Conservation (phyloP, 2,797 vertebrate genomes). For the Xiphorhynchus erythropygius region DNA sequence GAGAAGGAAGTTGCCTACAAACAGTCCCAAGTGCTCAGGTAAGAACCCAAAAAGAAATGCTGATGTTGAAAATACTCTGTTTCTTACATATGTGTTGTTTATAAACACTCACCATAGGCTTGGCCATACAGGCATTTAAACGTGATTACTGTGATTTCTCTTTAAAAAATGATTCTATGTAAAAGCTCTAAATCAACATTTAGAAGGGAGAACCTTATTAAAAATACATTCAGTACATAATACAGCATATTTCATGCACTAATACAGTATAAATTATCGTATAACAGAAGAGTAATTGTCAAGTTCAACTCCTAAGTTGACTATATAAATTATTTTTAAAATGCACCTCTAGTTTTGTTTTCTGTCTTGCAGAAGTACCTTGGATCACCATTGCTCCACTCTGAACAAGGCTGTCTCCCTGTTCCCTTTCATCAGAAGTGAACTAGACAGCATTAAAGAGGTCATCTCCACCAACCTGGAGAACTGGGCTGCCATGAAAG, state of each 20-base stretch:
- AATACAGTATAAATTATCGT: neutral
- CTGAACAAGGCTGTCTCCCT: conserved; percentile 72
- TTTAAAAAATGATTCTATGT: neutral
- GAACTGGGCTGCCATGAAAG: conserved; percentile 76
- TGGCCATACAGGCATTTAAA: neutral
- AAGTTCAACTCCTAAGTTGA: neutral
- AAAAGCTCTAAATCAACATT: neutral
- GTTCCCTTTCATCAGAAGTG: conserved; percentile 72
- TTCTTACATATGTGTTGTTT: neutral
- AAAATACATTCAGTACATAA: neutral
- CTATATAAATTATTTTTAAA: neutral
- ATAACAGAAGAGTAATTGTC: neutral
- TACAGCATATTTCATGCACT: neutral
- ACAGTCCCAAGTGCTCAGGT: conserved; percentile 79
- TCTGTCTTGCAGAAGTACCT: conserved; percentile 72
- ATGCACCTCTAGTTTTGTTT: neutral
- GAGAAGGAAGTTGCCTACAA: conserved; percentile 74
- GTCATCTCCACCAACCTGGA: conserved; percentile 74
- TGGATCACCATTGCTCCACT: conserved; percentile 69
- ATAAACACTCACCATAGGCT: neutral
- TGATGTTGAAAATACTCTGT: neutral
- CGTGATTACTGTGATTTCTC: neutral
- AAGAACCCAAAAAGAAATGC: conserved; percentile 18
- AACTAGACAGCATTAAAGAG: conserved; percentile 75
- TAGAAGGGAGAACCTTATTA: neutral